A percentile compares a stretch with the other conserved stretches of the same genome.
These are phyloP conservation scores for Catocala sponsa DNA, from an alignment of 2,888 invertebrate species.

Conservation along the genomic window DNA sequence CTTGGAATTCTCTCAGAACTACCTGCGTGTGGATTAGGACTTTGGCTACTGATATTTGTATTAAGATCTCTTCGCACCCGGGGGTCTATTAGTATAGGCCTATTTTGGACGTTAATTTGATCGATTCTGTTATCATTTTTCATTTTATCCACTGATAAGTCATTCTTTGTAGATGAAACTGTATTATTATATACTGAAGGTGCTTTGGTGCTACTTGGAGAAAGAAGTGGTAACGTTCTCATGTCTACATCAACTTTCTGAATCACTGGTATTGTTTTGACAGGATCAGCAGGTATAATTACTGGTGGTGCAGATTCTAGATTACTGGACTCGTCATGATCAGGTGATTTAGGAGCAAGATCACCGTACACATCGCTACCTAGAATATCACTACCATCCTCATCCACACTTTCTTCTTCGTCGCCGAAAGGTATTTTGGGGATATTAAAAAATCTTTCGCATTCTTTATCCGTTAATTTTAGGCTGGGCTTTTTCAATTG, in stretches of 20 bases:
- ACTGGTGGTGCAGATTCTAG: slow-evolving; percentile 64
- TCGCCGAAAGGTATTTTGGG: slow-evolving; percentile 68
- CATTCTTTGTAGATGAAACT: slow-evolving; percentile 8
- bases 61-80: slow-evolving; percentile 67
- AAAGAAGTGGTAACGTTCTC: slow-evolving; percentile 63
- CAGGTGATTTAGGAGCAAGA: slow-evolving; percentile 80
- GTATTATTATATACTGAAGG: slow-evolving; percentile 14
- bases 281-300: slow-evolving; percentile 78
- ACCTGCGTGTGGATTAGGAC: slow-evolving; percentile 48
- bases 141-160: slow-evolving; percentile 9
- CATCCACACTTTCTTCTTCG: slow-evolving; percentile 68
- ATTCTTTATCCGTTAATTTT: slow-evolving; percentile 83
- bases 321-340: slow-evolving; percentile 62
- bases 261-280: slow-evolving; percentile 54
- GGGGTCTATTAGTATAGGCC: slow-evolving; percentile 60
- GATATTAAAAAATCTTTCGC: slow-evolving; percentile 77
- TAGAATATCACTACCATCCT: slow-evolving; percentile 51
- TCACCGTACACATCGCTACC: slow-evolving; percentile 64
- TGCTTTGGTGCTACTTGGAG: slow-evolving; percentile 35
- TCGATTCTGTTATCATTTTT: slow-evolving; percentile 43
- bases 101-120: slow-evolving; percentile 36
- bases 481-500: slow-evolving; percentile 72
- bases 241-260: slow-evolving; percentile 74
- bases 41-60: slow-evolving; percentile 46
- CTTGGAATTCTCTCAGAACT: slow-evolving; percentile 56